These are phyloP conservation scores for Catagonus wagneri DNA, from an alignment of 2,113 vertebrate genomes.

Conservation along the genomic window DNA sequence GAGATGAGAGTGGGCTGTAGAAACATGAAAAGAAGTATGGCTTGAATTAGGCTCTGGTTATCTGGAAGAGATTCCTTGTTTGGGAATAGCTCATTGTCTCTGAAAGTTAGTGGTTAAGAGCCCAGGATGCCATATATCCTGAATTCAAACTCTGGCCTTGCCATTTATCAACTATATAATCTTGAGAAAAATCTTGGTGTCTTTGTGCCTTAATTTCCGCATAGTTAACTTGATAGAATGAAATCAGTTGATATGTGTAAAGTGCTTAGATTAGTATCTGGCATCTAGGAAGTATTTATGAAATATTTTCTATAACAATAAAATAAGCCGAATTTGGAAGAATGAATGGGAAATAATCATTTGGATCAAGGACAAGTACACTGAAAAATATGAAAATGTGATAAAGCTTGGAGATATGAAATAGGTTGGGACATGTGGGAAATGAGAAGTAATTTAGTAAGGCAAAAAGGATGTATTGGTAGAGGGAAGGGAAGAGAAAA, in stretches of 20 bases:
- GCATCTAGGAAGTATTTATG: conserved; percentile 6
- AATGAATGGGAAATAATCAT: conserved; percentile 41
- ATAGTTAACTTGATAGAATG: conserved; percentile 21
- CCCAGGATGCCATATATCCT: background rate
- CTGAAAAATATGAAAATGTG: conserved; percentile 36
- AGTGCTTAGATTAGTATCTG: conserved; percentile 47
- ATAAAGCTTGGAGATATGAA: background rate
- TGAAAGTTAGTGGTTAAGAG: background rate
- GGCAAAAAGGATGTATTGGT: background rate
- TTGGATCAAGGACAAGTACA: conserved; percentile 37
- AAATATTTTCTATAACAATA: conserved; percentile 41
- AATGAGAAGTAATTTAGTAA: conserved; percentile 38
- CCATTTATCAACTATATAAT: background rate
- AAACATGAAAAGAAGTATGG: background rate
- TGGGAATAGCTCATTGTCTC: background rate
- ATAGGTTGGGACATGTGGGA: background rate
- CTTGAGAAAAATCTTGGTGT: conserved; percentile 35
- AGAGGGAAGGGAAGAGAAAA: conserved; percentile 5
- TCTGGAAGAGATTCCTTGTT: background rate
- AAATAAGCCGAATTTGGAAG: conserved; percentile 43
- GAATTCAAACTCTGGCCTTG: conserved; percentile 48
- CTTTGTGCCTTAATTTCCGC: conserved; percentile 31
- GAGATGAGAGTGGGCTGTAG: background rate
- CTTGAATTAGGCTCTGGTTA: background rate
- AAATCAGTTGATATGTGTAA: conserved; percentile 1